phyloP scores from a whole-genome alignment of 1,140 invertebrate species.

The Bombus vancouverensis region DNA sequence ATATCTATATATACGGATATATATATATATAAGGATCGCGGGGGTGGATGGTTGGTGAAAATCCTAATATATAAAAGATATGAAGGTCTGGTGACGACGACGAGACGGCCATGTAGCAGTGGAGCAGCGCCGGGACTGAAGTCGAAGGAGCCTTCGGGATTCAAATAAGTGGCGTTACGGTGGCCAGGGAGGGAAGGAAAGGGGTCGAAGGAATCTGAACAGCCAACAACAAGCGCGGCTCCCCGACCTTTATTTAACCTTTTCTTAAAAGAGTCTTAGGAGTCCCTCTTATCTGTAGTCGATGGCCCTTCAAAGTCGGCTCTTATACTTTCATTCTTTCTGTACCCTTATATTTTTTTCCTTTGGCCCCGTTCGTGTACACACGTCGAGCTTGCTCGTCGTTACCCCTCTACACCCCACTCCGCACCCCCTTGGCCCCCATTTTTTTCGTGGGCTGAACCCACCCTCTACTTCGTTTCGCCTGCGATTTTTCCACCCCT shows the following conservation, averaged over 20 bases:
- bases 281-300: conserved; percentile 78
- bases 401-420: neutral
- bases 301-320: conserved; percentile 77
- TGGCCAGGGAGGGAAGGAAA: conserved; percentile 18
- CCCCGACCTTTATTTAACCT: conserved; percentile 81
- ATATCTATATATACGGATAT: neutral
- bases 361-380: conserved; percentile 66
- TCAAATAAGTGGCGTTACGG: conserved; percentile 73
- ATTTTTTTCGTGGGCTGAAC: conserved; percentile 17
- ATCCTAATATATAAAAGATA: conserved; percentile 82
- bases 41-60: conserved; percentile 62
- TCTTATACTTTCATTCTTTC: conserved; percentile 69
- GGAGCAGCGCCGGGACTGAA: conserved; percentile 50
- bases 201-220: conserved; percentile 80
- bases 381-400: conserved; percentile 69
- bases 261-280: conserved; percentile 80
- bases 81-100: conserved; percentile 69
- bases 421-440: neutral
- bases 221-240: conserved; percentile 79
- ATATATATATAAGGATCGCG: neutral
- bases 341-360: conserved; percentile 65
- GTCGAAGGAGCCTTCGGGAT: conserved; percentile 71
- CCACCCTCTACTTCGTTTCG: conserved; percentile 28
- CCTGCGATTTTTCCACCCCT: conserved; percentile 47
- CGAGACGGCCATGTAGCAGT: conserved; percentile 37